Conservation (phyloP, 2,888 invertebrate species). For the Euclidia mi region DNA sequence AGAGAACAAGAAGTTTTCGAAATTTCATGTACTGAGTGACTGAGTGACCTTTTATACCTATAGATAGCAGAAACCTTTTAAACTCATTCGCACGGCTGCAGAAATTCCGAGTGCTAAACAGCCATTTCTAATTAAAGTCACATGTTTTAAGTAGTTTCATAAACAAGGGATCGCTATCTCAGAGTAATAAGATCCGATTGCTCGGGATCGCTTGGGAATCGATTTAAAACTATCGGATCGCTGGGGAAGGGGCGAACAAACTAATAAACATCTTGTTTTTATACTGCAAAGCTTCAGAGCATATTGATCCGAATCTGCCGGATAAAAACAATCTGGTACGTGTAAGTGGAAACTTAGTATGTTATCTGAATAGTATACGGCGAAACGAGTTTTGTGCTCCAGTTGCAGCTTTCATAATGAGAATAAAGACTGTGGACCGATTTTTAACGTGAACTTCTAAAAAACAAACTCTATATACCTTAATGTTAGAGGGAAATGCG, state of each 20-base stretch:
- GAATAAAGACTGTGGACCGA: background rate
- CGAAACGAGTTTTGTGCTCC: constrained; percentile 7
- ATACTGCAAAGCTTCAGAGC: constrained; percentile 36
- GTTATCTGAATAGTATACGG: constrained; percentile 5
- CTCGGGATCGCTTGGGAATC: constrained; percentile 46
- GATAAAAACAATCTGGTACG: constrained; percentile 36
- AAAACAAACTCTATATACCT: background rate
- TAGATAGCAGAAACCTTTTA: no score
- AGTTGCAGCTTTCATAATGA: constrained; percentile 15
- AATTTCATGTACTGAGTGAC: no score
- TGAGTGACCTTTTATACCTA: no score
- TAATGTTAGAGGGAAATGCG: background rate
- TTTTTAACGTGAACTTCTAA: background rate
- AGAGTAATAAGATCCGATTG: constrained; percentile 43
- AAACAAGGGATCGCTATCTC: constrained; percentile 14
- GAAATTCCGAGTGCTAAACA: no score
- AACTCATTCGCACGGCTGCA: no score
- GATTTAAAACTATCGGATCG: constrained; percentile 54
- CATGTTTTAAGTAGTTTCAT: constrained; percentile 12
- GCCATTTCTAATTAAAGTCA: constrained; percentile 31
- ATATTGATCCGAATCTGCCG: constrained; percentile 35
- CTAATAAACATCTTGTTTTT: constrained; percentile 52
- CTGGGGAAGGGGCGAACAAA: constrained; percentile 44
- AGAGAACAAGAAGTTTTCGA: no score
- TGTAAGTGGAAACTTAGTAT: constrained; percentile 8